A percentile compares a stretch with the other conserved stretches of the same genome.
These are phyloP conservation scores for Clytia hemisphaerica DNA, from an alignment of 30 jellyfish, hydroid and myxozoan genomes.

Conservation along the genomic window DNA sequence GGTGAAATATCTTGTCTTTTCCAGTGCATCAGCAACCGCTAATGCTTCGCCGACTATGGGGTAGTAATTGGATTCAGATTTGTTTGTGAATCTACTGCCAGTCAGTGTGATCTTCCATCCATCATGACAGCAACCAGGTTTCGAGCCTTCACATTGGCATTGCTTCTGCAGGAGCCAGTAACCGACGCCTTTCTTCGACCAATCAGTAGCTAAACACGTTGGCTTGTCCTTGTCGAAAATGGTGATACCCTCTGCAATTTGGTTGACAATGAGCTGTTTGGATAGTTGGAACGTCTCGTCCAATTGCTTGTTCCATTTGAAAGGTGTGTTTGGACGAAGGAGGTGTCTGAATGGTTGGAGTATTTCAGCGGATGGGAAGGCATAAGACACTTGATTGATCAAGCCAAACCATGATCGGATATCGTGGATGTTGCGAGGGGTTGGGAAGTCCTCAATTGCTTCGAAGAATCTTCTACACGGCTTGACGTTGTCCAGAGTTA, in stretches of 20 bases:
- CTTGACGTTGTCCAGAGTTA: constrained; percentile 26
- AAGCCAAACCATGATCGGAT: constrained; percentile 32
- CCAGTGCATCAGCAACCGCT: too few relatives aligned
- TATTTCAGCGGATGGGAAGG: constrained; percentile 15
- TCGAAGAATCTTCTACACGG: constrained; percentile 10
- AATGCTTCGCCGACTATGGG: too few relatives aligned
- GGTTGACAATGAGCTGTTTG: too few relatives aligned
- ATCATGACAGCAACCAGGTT: constrained; percentile 7
- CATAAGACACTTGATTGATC: constrained; percentile 25
- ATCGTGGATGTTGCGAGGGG: constrained; percentile 24
- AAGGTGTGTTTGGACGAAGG: constrained; percentile 22
- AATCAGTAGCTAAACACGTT: too few relatives aligned
- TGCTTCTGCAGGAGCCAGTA: constrained; percentile 18
- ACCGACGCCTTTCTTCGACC: constrained; percentile 15
- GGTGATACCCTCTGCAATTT: too few relatives aligned
- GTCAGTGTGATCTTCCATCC: constrained; percentile 14
- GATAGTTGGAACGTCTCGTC: constrained; percentile 21
- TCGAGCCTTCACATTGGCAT: constrained; percentile 14
- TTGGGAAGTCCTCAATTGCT: constrained; percentile 31
- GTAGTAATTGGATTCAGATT: not conserved
- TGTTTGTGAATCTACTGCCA: constrained; percentile 10
- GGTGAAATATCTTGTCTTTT: constrained; percentile 5
- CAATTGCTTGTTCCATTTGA: constrained; percentile 13
- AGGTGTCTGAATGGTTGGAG: constrained; percentile 29
- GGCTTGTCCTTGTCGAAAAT: too few relatives aligned